These are phyloP conservation scores for Leucoraja erinaceus DNA, from an alignment of 2,113 vertebrate species.

Conservation along the genomic window DNA sequence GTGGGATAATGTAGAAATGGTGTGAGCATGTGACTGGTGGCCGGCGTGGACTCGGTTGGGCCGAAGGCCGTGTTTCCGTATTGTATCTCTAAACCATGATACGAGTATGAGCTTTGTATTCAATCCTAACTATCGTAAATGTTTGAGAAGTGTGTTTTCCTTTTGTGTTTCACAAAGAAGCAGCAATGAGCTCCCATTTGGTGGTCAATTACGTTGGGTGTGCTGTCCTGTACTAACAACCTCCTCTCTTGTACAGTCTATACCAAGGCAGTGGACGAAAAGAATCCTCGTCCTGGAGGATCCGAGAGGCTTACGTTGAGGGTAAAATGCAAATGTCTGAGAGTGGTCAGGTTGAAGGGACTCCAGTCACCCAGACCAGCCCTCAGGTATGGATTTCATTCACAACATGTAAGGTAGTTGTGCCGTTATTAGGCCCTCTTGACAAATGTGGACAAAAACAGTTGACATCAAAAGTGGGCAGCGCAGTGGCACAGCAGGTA, in stretches of 20 bases:
- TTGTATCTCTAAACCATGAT: too few relatives aligned
- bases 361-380: constrained; percentile 49
- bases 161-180: neutral
- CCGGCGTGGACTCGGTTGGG: too few relatives aligned
- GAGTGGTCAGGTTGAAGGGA: constrained; percentile 72
- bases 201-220: neutral
- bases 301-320: constrained; percentile 60
- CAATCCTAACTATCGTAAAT: too few relatives aligned
- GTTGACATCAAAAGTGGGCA: too few relatives aligned
- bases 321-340: constrained; percentile 60
- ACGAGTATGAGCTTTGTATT: too few relatives aligned
- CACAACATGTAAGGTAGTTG: neutral
- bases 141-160: neutral
- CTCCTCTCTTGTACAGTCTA: constrained; percentile 51
- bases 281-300: constrained; percentile 73
- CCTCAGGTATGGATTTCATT: constrained; percentile 2
- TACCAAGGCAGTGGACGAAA: constrained; percentile 64
- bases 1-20: too few relatives aligned
- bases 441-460: neutral
- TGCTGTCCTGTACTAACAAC: neutral
- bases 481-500: too few relatives aligned
- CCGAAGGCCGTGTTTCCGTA: too few relatives aligned
- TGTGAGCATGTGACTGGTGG: too few relatives aligned
- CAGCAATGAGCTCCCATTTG: neutral
- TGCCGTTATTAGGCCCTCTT: neutral